Conservation (phyloP, 2,797 vertebrate genomes). For the Macroramphosus scolopax region DNA sequence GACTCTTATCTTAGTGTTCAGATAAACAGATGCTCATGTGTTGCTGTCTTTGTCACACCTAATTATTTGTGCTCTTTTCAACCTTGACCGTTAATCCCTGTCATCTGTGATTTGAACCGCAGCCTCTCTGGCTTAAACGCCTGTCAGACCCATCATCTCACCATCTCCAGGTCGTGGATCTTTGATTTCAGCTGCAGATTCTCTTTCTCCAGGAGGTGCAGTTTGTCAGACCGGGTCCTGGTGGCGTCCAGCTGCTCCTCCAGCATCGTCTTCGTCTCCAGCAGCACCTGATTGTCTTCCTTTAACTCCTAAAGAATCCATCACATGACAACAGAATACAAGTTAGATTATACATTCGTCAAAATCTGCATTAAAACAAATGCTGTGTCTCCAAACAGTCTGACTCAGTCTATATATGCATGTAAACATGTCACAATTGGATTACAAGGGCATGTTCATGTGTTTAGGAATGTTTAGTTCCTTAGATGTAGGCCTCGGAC, state of each 20-base stretch:
- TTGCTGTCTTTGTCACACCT: too few relatives aligned
- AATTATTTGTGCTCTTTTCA: too few relatives aligned
- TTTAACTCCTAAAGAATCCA: conserved; percentile 87
- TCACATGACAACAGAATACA: conserved; percentile 1
- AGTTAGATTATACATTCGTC: background rate
- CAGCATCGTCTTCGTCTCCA: conserved; percentile 96
- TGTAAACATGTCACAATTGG: too few relatives aligned
- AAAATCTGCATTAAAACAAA: background rate
- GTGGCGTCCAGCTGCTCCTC: conserved; percentile 92
- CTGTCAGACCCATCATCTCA: conserved; percentile 59
- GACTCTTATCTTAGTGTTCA: too few relatives aligned
- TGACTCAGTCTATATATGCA: too few relatives aligned
- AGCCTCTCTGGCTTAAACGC: background rate
- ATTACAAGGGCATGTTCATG: too few relatives aligned
- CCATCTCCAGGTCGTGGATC: conserved; percentile 96
- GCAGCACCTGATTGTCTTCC: conserved; percentile 95
- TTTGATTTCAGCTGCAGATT: conserved; percentile 95
- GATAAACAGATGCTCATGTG: too few relatives aligned
- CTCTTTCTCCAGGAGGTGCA: conserved; percentile 96
- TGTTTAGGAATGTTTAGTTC: too few relatives aligned
- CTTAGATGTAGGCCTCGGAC: too few relatives aligned
- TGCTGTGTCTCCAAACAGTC: too few relatives aligned
- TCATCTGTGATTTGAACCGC: too few relatives aligned
- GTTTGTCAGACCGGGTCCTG: conserved; percentile 91
- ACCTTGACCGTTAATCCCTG: too few relatives aligned